Evolutionary conservation across 2,113 vertebrate species (phyloP).

Genomic region (Sclerurus mexicanus): DNA sequence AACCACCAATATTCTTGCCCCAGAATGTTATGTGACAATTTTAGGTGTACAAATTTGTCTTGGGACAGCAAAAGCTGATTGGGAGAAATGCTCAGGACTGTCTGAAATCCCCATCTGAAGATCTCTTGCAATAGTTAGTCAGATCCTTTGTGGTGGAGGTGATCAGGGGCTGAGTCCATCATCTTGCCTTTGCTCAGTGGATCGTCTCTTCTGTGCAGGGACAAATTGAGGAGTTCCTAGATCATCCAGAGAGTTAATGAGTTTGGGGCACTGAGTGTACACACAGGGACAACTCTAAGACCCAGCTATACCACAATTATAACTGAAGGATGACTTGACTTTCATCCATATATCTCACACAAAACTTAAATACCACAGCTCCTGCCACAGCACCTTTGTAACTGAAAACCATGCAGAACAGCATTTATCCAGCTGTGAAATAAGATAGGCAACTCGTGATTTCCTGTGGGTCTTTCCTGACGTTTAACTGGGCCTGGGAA

Average conservation of each 20-base stretch:
- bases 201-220: neutral
- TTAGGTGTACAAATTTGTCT: neutral
- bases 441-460: neutral
- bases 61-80: neutral
- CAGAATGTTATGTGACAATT: neutral
- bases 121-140: neutral
- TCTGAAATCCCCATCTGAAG: neutral
- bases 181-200: neutral
- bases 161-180: neutral
- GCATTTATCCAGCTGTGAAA: neutral
- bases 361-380: neutral
- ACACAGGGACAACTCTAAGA: neutral
- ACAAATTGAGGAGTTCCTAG: neutral
- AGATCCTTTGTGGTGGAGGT: neutral
- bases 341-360: neutral
- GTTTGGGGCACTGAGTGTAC: neutral
- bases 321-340: neutral
- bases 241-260: neutral
- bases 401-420: neutral
- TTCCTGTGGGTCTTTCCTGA: neutral
- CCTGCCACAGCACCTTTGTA: neutral
- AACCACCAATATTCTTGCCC: neutral
- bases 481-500: neutral
- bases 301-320: neutral
- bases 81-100: neutral